A percentile compares a stretch with the other conserved stretches of the same genome.
phyloP scores from a whole-genome alignment of 2,888 invertebrate species.

The Poecilobothrus nobilitatus region DNA sequence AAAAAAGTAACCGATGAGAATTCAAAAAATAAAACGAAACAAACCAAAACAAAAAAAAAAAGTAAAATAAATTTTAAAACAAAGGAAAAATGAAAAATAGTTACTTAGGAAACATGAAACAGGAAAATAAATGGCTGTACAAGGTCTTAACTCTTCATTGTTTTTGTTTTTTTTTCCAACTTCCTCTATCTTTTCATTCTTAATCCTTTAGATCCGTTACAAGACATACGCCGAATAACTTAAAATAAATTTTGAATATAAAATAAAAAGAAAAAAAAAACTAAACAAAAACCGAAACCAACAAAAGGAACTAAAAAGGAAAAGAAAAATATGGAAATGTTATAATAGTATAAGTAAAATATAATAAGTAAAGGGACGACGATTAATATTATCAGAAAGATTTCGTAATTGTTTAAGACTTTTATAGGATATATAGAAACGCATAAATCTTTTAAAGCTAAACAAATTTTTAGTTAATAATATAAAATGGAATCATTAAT shows the following conservation, averaged over 20 bases:
- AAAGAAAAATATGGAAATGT: no score
- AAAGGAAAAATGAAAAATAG: neutral
- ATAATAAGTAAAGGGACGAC: neutral
- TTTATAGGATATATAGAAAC: neutral
- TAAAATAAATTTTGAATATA: no score
- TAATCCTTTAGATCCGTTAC: neutral
- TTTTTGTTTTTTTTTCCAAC: neutral
- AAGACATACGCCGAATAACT: slow-evolving; percentile 1
- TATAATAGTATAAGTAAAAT: no score
- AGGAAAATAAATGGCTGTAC: neutral
- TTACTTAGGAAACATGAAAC: neutral
- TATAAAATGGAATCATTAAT: no score
- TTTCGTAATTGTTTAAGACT: neutral
- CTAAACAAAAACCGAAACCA: neutral
- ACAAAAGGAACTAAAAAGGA: no score
- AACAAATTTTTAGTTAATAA: no score
- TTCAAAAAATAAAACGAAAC: neutral
- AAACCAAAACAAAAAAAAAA: neutral
- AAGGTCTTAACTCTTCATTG: slow-evolving; percentile 4
- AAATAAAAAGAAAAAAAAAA: neutral
- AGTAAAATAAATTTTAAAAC: neutral
- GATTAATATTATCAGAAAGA: neutral
- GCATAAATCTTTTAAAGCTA: no score
- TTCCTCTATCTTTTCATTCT: neutral
- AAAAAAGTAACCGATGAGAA: neutral